phyloP scores from a whole-genome alignment of 1,140 invertebrate genomes.

The Drosophila pallidifrons region DNA sequence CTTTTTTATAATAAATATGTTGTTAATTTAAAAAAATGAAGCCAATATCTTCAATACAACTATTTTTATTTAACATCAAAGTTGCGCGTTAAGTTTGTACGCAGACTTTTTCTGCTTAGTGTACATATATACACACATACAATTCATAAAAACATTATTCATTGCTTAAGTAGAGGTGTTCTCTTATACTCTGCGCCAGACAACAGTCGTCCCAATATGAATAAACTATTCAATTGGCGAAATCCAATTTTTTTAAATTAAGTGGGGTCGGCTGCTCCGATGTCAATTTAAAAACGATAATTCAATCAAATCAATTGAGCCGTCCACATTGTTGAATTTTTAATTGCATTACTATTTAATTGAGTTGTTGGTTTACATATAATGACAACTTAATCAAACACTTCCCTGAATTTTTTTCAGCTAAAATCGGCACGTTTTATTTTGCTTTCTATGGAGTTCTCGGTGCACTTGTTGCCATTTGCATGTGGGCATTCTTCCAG shows the following conservation, averaged over 20 bases:
- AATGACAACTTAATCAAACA: constrained; percentile 46
- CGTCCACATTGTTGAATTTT: constrained; percentile 34
- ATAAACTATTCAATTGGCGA: background rate
- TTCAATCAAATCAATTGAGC: constrained; percentile 67
- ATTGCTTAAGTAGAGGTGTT: too few species aligned
- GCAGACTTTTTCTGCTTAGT: too few species aligned
- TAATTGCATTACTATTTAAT: constrained; percentile 32
- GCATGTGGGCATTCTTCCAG: constrained; percentile 96
- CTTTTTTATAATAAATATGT: too few species aligned
- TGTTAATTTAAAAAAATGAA: too few species aligned
- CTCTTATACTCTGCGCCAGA: too few species aligned
- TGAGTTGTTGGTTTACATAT: constrained; percentile 14
- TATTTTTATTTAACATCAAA: too few species aligned
- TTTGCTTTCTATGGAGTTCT: constrained; percentile 95
- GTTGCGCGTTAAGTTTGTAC: too few species aligned
- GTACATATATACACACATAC: too few species aligned
- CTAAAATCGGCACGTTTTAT: constrained; percentile 96
- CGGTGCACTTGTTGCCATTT: constrained; percentile 94
- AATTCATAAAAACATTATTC: too few species aligned
- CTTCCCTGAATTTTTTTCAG: constrained; percentile 85
- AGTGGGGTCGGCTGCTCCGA: constrained; percentile 24
- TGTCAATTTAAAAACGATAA: constrained; percentile 63
- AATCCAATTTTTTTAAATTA: constrained; percentile 54
- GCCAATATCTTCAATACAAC: too few species aligned
- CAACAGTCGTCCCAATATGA: too few species aligned